Conservation (phyloP, 2,888 invertebrate genomes). For the Drosophila buzzatii region DNA sequence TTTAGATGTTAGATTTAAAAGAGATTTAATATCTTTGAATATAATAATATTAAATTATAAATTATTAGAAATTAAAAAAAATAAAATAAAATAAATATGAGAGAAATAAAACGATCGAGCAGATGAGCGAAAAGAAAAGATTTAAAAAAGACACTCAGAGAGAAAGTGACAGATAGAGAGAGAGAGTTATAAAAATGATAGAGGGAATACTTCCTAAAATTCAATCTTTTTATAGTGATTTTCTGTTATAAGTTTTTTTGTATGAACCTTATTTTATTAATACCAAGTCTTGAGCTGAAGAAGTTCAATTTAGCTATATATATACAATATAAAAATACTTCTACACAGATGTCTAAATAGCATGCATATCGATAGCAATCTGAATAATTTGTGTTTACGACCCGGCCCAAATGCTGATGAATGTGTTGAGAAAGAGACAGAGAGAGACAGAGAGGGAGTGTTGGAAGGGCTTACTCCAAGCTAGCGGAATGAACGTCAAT, state of each 20-base stretch:
- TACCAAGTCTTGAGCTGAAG: too few species aligned
- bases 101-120: too few species aligned
- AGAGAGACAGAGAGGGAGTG: not conserved
- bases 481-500: conserved; percentile 54
- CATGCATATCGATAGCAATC: conserved; percentile 70
- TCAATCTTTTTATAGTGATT: too few species aligned
- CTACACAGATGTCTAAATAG: conserved; percentile 35
- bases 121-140: too few species aligned
- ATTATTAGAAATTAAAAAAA: not conserved
- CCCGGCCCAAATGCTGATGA: conserved; percentile 32
- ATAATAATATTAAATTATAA: not conserved
- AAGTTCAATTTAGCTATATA: too few species aligned
- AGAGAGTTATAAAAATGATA: too few species aligned
- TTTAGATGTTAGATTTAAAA: not conserved
- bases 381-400: conserved; percentile 75
- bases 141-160: too few species aligned
- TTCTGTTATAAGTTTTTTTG: too few species aligned
- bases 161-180: too few species aligned
- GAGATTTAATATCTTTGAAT: not conserved
- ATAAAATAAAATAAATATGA: not conserved
- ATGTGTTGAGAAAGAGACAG: conserved; percentile 5
- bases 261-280: too few species aligned
- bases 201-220: too few species aligned
- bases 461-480: not conserved
- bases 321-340: not conserved